Conservation (phyloP, 2,113 vertebrate genomes). For the Pterocles orientalis region DNA sequence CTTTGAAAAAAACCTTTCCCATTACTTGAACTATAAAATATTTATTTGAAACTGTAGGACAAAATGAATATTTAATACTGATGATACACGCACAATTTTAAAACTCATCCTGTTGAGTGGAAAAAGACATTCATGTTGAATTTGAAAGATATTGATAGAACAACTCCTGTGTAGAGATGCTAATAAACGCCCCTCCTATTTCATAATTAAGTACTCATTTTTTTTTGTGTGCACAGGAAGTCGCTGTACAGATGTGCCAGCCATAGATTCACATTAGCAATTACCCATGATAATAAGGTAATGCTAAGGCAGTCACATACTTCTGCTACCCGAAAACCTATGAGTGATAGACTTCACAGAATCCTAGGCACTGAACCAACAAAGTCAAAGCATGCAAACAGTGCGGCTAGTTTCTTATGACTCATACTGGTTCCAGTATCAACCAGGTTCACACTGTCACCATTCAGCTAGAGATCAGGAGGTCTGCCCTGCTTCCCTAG, state of each 20-base stretch:
- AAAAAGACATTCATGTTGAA: not conserved
- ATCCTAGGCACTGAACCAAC: not conserved
- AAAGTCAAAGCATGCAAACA: not conserved
- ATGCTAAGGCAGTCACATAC: not conserved
- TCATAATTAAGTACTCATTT: slow-evolving; percentile 15
- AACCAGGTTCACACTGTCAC: not conserved
- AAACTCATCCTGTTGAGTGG: not conserved
- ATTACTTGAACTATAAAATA: not conserved
- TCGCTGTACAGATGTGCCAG: not conserved
- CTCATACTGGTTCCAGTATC: not conserved
- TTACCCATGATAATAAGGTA: slow-evolving; percentile 16
- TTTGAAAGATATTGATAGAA: not conserved
- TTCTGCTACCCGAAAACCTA: slow-evolving; percentile 2
- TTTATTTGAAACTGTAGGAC: not conserved
- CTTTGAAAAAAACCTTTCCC: not conserved
- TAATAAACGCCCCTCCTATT: not conserved
- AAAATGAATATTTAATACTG: not conserved
- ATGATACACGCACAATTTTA: not conserved
- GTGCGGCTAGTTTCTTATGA: not conserved
- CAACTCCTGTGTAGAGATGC: not conserved
- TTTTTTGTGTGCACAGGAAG: not conserved
- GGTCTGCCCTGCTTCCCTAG: not conserved
- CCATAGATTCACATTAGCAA: not conserved
- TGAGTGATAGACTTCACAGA: not conserved
- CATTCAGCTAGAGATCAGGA: not conserved